Evolutionary conservation across 2,797 vertebrate species (phyloP).

Genomic region (Clarias platycephalus): DNA sequence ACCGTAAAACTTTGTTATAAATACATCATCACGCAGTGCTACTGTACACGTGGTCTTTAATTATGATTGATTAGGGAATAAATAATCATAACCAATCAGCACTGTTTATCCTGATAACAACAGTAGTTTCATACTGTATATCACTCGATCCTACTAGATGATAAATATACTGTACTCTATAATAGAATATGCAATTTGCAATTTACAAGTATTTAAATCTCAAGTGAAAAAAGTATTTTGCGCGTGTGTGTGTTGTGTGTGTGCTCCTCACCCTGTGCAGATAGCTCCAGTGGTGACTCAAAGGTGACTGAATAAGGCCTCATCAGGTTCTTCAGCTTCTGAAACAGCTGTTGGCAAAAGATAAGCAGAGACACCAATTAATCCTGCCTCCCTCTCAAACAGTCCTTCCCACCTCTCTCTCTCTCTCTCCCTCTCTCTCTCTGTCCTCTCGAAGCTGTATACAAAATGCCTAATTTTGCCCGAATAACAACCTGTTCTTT

Average conservation of each 20-base stretch:
- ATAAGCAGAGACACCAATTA: constrained; percentile 68
- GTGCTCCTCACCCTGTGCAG: constrained; percentile 87
- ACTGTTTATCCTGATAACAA: background rate
- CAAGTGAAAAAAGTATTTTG: background rate
- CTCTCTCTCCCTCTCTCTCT: background rate
- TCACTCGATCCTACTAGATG: background rate
- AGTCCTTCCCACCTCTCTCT: constrained; percentile 14
- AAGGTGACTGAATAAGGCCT: constrained; percentile 94
- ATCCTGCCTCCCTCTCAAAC: constrained; percentile 35
- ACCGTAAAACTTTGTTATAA: background rate
- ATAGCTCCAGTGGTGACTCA: constrained; percentile 96
- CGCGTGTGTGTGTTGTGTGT: constrained; percentile 3
- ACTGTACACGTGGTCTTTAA: background rate
- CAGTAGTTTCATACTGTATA: background rate
- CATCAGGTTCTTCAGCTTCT: constrained; percentile 98
- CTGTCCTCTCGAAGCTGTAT: constrained; percentile 13
- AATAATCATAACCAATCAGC: background rate
- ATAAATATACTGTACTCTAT: background rate
- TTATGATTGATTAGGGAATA: too few species aligned
- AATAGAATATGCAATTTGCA: background rate
- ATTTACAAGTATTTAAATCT: constrained; percentile 10
- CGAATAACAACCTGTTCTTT: constrained; percentile 31
- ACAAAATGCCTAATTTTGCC: constrained; percentile 41
- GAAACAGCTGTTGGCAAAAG: constrained; percentile 86
- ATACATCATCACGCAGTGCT: background rate